These are phyloP conservation scores for Oxycera nigricornis DNA, from an alignment of 2,888 invertebrate species.

Conservation along the genomic window DNA sequence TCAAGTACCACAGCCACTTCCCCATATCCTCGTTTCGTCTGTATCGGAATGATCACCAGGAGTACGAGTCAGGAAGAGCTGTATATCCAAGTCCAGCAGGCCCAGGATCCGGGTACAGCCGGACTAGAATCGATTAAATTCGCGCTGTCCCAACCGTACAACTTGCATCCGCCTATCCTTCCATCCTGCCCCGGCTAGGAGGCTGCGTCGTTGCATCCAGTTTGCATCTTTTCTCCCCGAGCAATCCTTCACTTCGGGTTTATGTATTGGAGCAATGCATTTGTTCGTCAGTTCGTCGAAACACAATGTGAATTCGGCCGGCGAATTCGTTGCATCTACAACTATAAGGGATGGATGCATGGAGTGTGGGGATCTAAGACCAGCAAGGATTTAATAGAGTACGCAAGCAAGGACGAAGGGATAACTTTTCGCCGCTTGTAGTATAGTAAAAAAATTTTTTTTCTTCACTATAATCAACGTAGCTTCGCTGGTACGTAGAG, in stretches of 20 bases:
- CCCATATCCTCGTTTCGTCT: neutral
- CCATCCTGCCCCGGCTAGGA: neutral
- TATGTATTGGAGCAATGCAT: neutral
- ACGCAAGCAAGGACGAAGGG: neutral
- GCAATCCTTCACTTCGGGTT: neutral
- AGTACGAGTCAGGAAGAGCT: neutral
- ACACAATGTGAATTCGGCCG: neutral
- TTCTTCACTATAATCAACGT: slow-evolving; percentile 26
- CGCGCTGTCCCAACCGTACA: slow-evolving; percentile 17
- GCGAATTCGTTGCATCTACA: neutral
- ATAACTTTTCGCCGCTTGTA: neutral
- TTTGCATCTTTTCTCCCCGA: slow-evolving; percentile 4
- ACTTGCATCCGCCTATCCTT: slow-evolving; percentile 1
- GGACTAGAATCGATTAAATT: slow-evolving; percentile 33
- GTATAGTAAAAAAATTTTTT: slow-evolving; percentile 30
- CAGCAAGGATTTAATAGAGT: neutral
- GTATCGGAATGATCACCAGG: neutral
- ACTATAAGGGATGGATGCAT: neutral
- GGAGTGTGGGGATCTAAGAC: neutral
- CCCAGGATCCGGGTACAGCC: slow-evolving; percentile 22
- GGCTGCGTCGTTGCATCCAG: slow-evolving; percentile 34
- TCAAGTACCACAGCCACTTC: neutral
- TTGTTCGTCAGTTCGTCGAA: neutral
- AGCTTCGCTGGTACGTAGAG: neutral
- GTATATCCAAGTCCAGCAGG: slow-evolving; percentile 1